These are phyloP conservation scores for Calliopsis andreniformis DNA, from an alignment of 1,140 invertebrate genomes.

Conservation along the genomic window DNA sequence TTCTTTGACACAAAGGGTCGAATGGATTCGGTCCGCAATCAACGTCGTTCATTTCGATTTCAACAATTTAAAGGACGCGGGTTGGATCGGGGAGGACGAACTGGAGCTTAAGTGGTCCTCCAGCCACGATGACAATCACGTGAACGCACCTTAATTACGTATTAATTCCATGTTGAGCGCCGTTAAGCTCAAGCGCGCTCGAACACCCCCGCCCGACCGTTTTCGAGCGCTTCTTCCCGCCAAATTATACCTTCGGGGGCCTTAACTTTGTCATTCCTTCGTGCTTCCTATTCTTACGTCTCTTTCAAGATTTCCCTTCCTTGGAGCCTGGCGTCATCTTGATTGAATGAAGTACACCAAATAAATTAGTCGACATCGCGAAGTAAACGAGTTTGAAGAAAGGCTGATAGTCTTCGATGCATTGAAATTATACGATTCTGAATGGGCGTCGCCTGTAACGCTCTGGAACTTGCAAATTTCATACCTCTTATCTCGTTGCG, in stretches of 20 bases:
- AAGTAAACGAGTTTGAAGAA: no score
- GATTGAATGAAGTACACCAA: no score
- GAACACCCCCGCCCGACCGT: slow-evolving; percentile 41
- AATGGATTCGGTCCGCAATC: slow-evolving; percentile 35
- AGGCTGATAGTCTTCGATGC: slow-evolving; percentile 12
- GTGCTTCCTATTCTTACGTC: slow-evolving; percentile 12
- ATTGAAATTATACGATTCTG: background rate
- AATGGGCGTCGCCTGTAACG: background rate
- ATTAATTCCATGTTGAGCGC: slow-evolving; percentile 71
- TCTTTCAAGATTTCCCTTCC: slow-evolving; percentile 11
- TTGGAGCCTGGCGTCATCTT: background rate
- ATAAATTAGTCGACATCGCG: no score
- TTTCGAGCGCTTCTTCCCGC: slow-evolving; percentile 56
- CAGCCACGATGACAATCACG: slow-evolving; percentile 62
- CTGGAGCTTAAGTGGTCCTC: slow-evolving; percentile 56
- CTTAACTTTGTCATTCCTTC: slow-evolving; percentile 58
- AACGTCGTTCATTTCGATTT: slow-evolving; percentile 48
- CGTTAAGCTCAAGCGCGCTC: slow-evolving; percentile 60
- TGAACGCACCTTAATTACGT: slow-evolving; percentile 68
- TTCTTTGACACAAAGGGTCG: slow-evolving; percentile 3
- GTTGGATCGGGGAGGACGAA: slow-evolving; percentile 7
- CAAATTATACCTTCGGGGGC: slow-evolving; percentile 69
- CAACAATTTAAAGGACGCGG: slow-evolving; percentile 42
- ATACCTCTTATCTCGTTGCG: slow-evolving; percentile 23
- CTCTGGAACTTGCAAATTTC: slow-evolving; percentile 38